Evolutionary conservation across 2,888 invertebrate genomes (phyloP), one percentile per base, ranked within the genome.

Genomic region (Abscondita cerata): DNA sequence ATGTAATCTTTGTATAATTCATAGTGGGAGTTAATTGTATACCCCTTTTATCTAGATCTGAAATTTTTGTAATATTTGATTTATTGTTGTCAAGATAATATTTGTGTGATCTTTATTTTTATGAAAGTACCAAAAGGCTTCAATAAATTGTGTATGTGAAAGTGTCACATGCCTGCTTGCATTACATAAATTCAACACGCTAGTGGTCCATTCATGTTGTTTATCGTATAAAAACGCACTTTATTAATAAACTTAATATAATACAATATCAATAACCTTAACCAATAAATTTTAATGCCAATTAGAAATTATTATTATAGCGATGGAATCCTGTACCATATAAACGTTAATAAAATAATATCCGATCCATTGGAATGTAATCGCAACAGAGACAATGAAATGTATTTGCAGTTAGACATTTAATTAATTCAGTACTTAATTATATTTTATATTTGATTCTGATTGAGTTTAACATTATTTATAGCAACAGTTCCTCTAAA

Each of bases 381-480:
- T n/a, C 36, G n/a, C 36, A 25, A 25, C 25, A n/a, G 19, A 46
- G 15, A 20, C n/a, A 46, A 16, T 18, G 9, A 46, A 18, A 9
- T 15, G 16, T 41, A 19, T 18, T 38, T 58, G 31, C 40, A 53
- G 41, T 33, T 53, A 40, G 13, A 52, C 13, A 13, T 47, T n/a
- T 55, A 55, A 61, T 61, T 61, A 61, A 61, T 52, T 61, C 60
- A 55, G 51, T 44, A 61, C 41, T 61, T 61, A 61, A 61, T 61
- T 61, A 61, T 55, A 60, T 60, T 60, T 60, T 60, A 60, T 60
- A 55, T 61, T 55, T 55, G 55, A 61, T 55, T 61, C 54, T 56
- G 55, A 61, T 56, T 56, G 48, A 40, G 31, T 34, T 60, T 38
- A 54, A 50, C 60, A 60, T 60, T 60, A 60, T 60, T 60, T 60